Evolutionary conservation across 1,140 invertebrate genomes (phyloP).

Genomic region (Drosophila saltans): DNA sequence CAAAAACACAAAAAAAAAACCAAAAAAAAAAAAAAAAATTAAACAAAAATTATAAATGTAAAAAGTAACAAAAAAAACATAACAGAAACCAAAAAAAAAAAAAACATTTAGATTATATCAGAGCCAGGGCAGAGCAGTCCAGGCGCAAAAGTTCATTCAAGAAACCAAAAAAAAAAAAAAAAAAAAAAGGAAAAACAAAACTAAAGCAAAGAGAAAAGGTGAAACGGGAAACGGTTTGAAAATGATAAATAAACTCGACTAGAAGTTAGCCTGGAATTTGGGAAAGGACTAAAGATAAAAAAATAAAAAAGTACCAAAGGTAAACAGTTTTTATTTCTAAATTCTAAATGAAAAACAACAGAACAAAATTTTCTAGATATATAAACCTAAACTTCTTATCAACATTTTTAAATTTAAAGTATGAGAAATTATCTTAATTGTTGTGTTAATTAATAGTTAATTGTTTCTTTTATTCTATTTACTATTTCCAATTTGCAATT

Average conservation of each 20-base stretch:
- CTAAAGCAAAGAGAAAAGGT: background rate
- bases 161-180: constrained; percentile 39
- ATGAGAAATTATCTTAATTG: no score
- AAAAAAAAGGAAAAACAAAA: constrained; percentile 10
- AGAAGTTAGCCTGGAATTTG: background rate
- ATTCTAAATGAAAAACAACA: no score
- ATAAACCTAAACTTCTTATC: no score
- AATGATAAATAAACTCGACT: background rate
- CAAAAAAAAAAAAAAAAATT: constrained; percentile 13
- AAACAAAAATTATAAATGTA: constrained; percentile 28
- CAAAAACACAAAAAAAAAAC: constrained; percentile 9
- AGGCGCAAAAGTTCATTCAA: constrained; percentile 72
- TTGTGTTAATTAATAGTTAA: no score
- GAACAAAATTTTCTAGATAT: no score
- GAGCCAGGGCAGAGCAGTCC: constrained; percentile 20
- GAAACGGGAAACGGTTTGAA: background rate
- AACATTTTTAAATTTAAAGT: no score
- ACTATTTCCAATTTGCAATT: no score
- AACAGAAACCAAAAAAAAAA: constrained; percentile 47
- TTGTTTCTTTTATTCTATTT: no score
- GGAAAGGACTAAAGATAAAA: no score
- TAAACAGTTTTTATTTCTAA: no score
- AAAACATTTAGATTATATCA: constrained; percentile 76
- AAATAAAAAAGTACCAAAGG: no score
- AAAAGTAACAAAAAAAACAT: constrained; percentile 32